Base-by-base conservation (phyloP, 37 sponge, comb jelly and placozoan species). In the Bolinopsis microptera region DNA sequence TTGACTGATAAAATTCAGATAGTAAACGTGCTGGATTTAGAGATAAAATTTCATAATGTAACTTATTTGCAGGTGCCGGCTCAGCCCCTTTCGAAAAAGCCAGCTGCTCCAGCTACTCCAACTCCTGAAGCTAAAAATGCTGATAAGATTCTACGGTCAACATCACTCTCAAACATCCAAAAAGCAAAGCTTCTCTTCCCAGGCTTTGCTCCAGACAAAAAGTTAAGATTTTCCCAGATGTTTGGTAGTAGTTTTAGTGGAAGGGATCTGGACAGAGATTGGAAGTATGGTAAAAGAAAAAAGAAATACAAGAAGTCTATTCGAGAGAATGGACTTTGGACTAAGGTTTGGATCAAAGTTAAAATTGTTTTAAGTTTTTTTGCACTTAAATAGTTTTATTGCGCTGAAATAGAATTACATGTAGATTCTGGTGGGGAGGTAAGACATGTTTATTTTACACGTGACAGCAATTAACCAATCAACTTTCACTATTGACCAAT, bases 101-200 rank as follows among this genome's bases (percentile, higher is more conserved):
- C 80, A 77, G 35, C 36, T 77, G 80, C 33, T 16, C 80, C 80
- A 0, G 36, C 80, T 1, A 86, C 23, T 0, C 2, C 16, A 2
- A 41, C 28, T 34, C 18, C 18, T 27, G 23, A 27, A 2, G 28
- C 31, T 8, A 21, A 38, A 18, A 21, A 80, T 35, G 39, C 90
- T 9, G 61, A 86, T 36, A 24, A 86, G n/a, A 86, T 86, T 2
- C 90, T 86, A 8, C 34, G 36, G 61, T 86, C 90, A 2, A 41
- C 90, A 8, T 25, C 80, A 22, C 80, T 86, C 30, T 33, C 36
- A 28, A 86, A 86, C 61, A 41, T 86, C 26, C 38, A 86, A 39
- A 86, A 86, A 40, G 90, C 90, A 27, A 86, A 86, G 61, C 61
- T 86, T 0, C 90, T 86, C n/a, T 86, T 86, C 61, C 90, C 90